Conservation (phyloP, 1,140 invertebrate species). For the Archivesica marissinica region DNA sequence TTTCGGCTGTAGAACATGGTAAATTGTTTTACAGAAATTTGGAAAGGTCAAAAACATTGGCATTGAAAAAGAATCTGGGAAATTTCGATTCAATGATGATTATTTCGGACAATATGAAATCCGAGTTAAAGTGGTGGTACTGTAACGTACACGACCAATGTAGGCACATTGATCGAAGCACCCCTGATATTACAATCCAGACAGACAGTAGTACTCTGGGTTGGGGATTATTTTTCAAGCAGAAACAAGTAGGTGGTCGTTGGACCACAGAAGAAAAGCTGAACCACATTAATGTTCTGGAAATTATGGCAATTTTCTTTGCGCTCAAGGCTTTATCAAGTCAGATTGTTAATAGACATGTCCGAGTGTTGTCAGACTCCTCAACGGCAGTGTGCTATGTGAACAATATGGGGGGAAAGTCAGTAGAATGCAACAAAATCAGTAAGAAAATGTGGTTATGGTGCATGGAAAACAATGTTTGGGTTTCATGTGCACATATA, state of each 20-base stretch:
- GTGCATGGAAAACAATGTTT: constrained; percentile 4
- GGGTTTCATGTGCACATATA: constrained; percentile 13
- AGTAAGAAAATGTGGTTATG: constrained; percentile 16
- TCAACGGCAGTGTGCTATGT: constrained; percentile 12
- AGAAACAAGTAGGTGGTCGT: constrained; percentile 11
- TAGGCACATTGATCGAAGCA: constrained; percentile 1
- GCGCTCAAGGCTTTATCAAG: not conserved
- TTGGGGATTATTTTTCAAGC: constrained; percentile 17
- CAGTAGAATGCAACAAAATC: not conserved
- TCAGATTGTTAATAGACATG: not conserved
- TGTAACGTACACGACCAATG: not conserved
- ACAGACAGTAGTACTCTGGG: not conserved
- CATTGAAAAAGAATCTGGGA: not conserved
- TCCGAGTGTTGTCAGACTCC: not conserved
- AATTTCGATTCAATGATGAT: not conserved
- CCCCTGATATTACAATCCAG: constrained; percentile 18
- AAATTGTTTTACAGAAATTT: constrained; percentile 25
- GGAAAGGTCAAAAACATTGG: constrained; percentile 16
- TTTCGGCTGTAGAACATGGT: constrained; percentile 28
- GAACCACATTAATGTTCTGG: constrained; percentile 1
- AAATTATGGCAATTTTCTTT: not conserved
- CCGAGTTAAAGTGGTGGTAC: constrained; percentile 31
- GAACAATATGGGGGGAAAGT: constrained; percentile 20
- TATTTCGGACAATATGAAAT: constrained; percentile 1
- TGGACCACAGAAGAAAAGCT: not conserved